Evolutionary conservation across 1,140 invertebrate species (phyloP).

Genomic region (Sitobion miscanthi): DNA sequence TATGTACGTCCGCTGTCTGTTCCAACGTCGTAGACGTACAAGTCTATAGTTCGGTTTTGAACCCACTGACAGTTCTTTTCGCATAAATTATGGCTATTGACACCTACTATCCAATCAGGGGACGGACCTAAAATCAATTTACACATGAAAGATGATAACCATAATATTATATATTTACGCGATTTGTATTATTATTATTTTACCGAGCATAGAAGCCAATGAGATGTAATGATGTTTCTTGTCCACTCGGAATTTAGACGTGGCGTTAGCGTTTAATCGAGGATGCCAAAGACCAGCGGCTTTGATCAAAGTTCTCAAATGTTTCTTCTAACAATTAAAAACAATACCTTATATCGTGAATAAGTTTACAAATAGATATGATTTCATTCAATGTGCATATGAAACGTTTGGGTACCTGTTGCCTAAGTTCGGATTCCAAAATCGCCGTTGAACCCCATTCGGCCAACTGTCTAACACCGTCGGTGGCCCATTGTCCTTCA

Average conservation of each 20-base stretch:
- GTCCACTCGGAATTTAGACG: constrained; percentile 86
- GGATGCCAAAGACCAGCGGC: constrained; percentile 93
- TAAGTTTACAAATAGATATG: neutral
- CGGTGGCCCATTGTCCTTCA: constrained; percentile 85
- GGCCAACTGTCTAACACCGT: constrained; percentile 91
- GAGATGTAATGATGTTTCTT: constrained; percentile 88
- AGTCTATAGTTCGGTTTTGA: constrained; percentile 76
- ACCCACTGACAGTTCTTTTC: constrained; percentile 88
- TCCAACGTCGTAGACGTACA: constrained; percentile 94
- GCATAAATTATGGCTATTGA: constrained; percentile 86
- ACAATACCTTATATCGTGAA: too few species aligned
- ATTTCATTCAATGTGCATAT: neutral
- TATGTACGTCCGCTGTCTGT: constrained; percentile 92
- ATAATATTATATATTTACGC: too few species aligned
- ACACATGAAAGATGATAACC: neutral
- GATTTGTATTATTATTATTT: constrained; percentile 25
- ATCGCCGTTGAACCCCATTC: constrained; percentile 91
- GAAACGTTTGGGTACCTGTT: constrained; percentile 65
- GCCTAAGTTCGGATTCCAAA: constrained; percentile 89
- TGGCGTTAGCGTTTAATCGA: constrained; percentile 86
- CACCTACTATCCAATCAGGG: constrained; percentile 96
- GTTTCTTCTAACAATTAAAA: constrained; percentile 66
- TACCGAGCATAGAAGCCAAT: constrained; percentile 90
- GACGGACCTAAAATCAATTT: constrained; percentile 72
- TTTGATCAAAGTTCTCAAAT: constrained; percentile 92